A percentile compares a stretch with the other conserved stretches of the same genome.
Conservation (phyloP, 2,888 invertebrate genomes). For the Troides aeacus region DNA sequence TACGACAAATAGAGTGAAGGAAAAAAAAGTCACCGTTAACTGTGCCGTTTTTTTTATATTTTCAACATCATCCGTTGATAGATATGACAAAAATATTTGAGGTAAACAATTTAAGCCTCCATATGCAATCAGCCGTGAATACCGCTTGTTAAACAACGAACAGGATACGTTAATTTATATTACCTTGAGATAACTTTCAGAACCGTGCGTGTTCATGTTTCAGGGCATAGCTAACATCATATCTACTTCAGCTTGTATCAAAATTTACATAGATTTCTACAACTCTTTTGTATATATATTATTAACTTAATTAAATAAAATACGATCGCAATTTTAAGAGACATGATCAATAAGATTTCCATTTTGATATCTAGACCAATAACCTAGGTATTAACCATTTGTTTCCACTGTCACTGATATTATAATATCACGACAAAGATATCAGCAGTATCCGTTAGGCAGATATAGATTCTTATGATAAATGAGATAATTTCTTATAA, state of each 20-base stretch:
- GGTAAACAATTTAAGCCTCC: neutral
- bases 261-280: neutral
- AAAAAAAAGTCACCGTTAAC: neutral
- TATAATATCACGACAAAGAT: neutral
- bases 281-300: too few relatives aligned
- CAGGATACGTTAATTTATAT: slow-evolving; percentile 25
- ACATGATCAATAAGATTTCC: neutral
- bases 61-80: too few relatives aligned
- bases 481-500: too few relatives aligned
- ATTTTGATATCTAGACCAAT: too few relatives aligned
- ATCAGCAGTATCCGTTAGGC: neutral
- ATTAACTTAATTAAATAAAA: too few relatives aligned
- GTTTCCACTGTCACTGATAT: neutral
- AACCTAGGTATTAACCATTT: neutral
- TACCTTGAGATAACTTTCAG: slow-evolving; percentile 27
- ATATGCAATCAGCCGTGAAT: neutral
- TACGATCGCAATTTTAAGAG: neutral
- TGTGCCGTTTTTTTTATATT: neutral
- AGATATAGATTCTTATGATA: neutral
- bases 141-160: neutral
- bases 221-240: neutral
- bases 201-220: slow-evolving; percentile 4
- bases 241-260: neutral
- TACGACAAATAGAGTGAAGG: neutral
- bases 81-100: neutral